phyloP scores from a whole-genome alignment of 2,888 invertebrate species.

The Bimastos eiseni region DNA sequence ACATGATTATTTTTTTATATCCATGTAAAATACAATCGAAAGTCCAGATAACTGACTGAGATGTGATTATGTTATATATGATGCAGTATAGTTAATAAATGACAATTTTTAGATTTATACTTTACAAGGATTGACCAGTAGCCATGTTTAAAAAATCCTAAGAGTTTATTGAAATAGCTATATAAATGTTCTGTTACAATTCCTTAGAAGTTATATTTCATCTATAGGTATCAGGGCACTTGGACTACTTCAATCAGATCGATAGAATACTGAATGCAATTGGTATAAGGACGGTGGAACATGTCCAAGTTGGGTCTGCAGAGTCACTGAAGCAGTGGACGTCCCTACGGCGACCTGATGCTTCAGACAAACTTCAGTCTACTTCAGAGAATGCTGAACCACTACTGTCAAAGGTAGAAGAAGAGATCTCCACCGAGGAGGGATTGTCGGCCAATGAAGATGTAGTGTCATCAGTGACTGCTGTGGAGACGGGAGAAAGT shows the following conservation, averaged over 20 bases:
- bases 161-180: background rate
- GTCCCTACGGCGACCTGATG: background rate
- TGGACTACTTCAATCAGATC: slow-evolving; percentile 68
- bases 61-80: background rate
- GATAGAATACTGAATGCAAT: slow-evolving; percentile 65
- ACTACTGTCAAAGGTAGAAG: background rate
- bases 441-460: background rate
- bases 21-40: too few species aligned
- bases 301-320: background rate
- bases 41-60: too few species aligned
- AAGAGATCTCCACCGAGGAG: background rate
- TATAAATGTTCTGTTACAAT: background rate
- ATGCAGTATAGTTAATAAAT: background rate
- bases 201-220: background rate
- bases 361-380: background rate
- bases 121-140: background rate
- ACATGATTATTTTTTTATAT: background rate
- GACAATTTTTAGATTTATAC: background rate
- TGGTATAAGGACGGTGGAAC: slow-evolving; percentile 47
- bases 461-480: background rate
- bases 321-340: slow-evolving; percentile 37
- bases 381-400: background rate
- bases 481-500: background rate
- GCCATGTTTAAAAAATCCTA: background rate
- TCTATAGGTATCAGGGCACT: slow-evolving; percentile 65